Evolutionary conservation across 2,888 invertebrate species (phyloP).

Genomic region (Hofmannophila pseudospretella): DNA sequence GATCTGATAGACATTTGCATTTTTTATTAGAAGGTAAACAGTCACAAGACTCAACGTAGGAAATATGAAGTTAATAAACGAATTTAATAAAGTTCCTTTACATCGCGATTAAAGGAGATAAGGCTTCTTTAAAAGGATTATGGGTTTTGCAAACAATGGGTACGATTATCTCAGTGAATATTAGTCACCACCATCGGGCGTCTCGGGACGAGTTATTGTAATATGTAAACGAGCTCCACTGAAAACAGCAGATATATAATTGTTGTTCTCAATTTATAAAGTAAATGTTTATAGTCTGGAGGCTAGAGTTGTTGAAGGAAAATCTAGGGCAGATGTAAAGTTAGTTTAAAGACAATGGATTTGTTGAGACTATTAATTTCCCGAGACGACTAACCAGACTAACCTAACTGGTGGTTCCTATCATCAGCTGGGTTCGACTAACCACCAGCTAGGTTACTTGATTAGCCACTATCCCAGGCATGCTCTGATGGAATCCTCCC

Average conservation of each 20-base stretch:
- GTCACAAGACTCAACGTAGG: background rate
- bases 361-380: no score
- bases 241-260: slow-evolving; percentile 39
- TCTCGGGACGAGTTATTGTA: slow-evolving; percentile 43
- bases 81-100: slow-evolving; percentile 58
- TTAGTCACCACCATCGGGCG: slow-evolving; percentile 52
- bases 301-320: background rate
- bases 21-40: no score
- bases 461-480: no score
- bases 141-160: slow-evolving; percentile 54
- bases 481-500: no score
- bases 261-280: slow-evolving; percentile 43
- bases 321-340: background rate
- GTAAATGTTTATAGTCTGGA: slow-evolving; percentile 20
- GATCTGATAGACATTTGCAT: no score
- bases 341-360: no score
- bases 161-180: slow-evolving; percentile 61
- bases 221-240: slow-evolving; percentile 51
- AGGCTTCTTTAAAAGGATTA: slow-evolving; percentile 61
- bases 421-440: no score
- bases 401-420: no score
- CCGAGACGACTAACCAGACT: no score
- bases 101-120: slow-evolving; percentile 49
- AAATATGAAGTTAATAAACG: slow-evolving; percentile 31
- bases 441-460: no score